phyloP scores from a whole-genome alignment of 2,888 invertebrate species.

The Aleiodes alternator region DNA sequence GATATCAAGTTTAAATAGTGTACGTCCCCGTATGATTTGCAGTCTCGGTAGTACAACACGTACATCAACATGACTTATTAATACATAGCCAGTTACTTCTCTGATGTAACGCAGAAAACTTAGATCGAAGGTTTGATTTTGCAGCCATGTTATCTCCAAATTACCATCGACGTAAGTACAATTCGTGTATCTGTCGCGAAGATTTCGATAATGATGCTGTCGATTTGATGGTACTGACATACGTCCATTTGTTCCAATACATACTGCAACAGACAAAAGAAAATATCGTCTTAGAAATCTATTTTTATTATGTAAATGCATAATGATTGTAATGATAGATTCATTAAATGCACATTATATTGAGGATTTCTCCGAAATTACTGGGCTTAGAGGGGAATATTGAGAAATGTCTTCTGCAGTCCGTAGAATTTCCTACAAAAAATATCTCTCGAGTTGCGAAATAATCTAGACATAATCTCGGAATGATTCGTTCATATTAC shows the following conservation, averaged over 20 bases:
- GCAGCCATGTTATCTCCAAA: conserved; percentile 96
- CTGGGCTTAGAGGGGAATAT: too few relatives aligned
- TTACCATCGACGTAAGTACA: conserved; percentile 99
- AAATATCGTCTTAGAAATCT: neutral
- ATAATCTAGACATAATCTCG: too few relatives aligned
- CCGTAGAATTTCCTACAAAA: too few relatives aligned
- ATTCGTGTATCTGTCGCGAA: conserved; percentile 95
- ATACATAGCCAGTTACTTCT: conserved; percentile 96
- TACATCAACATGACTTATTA: conserved; percentile 95
- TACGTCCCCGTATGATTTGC: conserved; percentile 95
- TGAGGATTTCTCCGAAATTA: too few relatives aligned
- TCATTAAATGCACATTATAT: too few relatives aligned
- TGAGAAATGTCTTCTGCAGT: too few relatives aligned
- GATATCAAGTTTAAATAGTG: conserved; percentile 90
- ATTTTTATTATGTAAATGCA: neutral
- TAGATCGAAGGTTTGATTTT: conserved; percentile 89
- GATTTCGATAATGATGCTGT: conserved; percentile 94
- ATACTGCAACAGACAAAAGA: conserved; percentile 84
- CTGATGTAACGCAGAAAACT: conserved; percentile 94
- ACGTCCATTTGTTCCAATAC: conserved; percentile 95
- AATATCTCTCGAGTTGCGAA: too few relatives aligned
- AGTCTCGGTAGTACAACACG: conserved; percentile 90
- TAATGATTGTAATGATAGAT: neutral
- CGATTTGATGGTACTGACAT: conserved; percentile 95
- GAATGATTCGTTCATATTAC: too few relatives aligned